A percentile compares a stretch with the other conserved stretches of the same genome.
These are phyloP conservation scores for Plodia interpunctella DNA, from an alignment of 1,140 invertebrate species.

Conservation along the genomic window DNA sequence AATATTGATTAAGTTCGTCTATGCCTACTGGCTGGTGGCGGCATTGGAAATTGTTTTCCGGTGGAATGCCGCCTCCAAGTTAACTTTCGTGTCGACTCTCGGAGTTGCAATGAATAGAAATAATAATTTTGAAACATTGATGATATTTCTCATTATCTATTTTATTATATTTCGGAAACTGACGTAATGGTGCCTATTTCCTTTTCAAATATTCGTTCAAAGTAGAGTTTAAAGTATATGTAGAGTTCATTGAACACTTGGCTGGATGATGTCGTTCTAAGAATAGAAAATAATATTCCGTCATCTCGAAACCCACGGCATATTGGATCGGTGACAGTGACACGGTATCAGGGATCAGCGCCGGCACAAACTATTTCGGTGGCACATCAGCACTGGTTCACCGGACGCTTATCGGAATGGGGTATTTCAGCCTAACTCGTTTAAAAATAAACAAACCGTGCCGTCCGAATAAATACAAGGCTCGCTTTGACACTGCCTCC, in stretches of 20 bases:
- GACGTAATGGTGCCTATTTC: constrained; percentile 8
- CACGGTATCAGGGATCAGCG: constrained; percentile 48
- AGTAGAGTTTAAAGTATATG: too few species aligned
- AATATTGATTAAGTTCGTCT: constrained; percentile 68
- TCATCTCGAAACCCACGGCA: constrained; percentile 41
- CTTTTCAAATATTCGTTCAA: background rate
- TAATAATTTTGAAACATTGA: constrained; percentile 1
- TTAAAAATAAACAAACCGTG: constrained; percentile 70
- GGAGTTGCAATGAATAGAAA: constrained; percentile 11
- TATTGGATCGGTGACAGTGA: constrained; percentile 49
- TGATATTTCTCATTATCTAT: background rate
- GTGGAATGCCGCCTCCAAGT: constrained; percentile 20
- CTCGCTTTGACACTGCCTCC: constrained; percentile 64
- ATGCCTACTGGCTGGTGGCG: constrained; percentile 29
- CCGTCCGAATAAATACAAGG: constrained; percentile 66
- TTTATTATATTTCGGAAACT: background rate
- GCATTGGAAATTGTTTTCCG: constrained; percentile 45
- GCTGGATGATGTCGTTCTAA: constrained; percentile 55
- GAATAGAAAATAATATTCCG: constrained; percentile 56
- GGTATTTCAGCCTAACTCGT: constrained; percentile 63
- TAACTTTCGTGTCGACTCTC: constrained; percentile 22
- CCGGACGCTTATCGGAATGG: constrained; percentile 60
- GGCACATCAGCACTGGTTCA: constrained; percentile 28
- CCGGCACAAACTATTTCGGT: constrained; percentile 43
- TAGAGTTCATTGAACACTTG: constrained; percentile 51